These are phyloP conservation scores for Mirza zaza DNA, from an alignment of 2,113 vertebrate genomes.

Conservation along the genomic window DNA sequence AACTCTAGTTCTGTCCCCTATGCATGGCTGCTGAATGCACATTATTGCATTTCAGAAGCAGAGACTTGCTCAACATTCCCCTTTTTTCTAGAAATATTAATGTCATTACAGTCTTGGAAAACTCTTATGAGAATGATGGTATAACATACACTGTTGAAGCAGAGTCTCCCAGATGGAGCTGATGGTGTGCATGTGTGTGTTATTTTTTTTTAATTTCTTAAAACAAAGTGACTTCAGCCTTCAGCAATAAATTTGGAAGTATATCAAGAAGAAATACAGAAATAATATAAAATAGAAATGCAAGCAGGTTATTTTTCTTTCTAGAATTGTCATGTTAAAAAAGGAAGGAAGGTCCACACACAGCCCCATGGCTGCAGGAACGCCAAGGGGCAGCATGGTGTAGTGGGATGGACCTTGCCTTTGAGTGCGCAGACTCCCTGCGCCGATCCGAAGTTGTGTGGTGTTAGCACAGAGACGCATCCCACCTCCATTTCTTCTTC, in stretches of 20 bases:
- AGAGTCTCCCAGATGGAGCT: not conserved
- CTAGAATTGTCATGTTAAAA: not conserved
- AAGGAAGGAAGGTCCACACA: not conserved
- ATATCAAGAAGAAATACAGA: not conserved
- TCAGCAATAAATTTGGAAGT: not conserved
- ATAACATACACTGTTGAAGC: not conserved
- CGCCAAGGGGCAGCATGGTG: not conserved
- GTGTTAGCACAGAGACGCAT: rapidly evolving
- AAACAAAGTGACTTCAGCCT: not conserved
- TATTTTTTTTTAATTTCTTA: not conserved
- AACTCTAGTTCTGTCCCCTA: not conserved
- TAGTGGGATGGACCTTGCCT: not conserved
- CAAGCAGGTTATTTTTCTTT: not conserved
- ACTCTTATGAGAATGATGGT: not conserved
- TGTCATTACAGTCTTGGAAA: not conserved
- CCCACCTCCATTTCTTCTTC: not conserved
- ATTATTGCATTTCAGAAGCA: not conserved
- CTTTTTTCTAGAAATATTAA: conserved; percentile 35
- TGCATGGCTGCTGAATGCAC: conserved; percentile 20
- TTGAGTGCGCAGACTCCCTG: not conserved
- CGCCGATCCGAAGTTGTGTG: not conserved
- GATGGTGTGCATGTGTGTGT: too few relatives aligned
- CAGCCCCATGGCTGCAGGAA: not conserved
- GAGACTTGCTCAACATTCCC: not conserved
- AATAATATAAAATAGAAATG: conserved; percentile 18